Conservation (phyloP, 1,140 invertebrate species). For the Magallana gigas region DNA sequence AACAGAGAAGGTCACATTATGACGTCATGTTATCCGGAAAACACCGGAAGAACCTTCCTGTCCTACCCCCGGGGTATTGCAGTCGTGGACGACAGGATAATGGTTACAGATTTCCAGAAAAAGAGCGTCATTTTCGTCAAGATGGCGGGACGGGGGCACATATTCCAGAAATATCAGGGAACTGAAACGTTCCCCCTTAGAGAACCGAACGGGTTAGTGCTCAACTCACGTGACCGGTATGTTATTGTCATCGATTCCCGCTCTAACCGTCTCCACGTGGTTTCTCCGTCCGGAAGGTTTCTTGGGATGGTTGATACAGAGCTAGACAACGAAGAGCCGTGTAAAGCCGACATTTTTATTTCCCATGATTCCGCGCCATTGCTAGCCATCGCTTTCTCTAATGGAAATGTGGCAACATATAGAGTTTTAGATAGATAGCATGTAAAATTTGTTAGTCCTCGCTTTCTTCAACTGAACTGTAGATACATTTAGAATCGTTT, state of each 20-base stretch:
- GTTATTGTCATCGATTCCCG: constrained; percentile 24
- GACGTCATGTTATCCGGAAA: constrained; percentile 7
- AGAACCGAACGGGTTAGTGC: constrained; percentile 18
- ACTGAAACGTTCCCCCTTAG: neutral
- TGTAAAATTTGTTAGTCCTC: neutral
- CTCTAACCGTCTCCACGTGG: constrained; percentile 10
- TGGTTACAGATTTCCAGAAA: constrained; percentile 35
- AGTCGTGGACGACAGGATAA: neutral
- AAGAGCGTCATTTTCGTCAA: constrained; percentile 32
- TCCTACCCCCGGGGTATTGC: constrained; percentile 14
- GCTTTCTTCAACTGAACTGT: neutral
- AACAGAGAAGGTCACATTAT: neutral
- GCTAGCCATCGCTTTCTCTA: constrained; percentile 1
- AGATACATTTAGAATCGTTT: neutral
- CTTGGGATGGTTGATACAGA: constrained; percentile 24
- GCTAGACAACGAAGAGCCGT: constrained; percentile 12
- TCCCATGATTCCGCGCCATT: neutral
- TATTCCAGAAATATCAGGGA: neutral
- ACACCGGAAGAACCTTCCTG: constrained; percentile 14
- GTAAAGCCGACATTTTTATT: neutral
- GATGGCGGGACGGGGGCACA: neutral
- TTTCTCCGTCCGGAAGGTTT: constrained; percentile 1
- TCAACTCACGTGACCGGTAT: constrained; percentile 9
- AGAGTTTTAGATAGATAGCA: neutral
- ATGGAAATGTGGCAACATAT: neutral